Conservation (phyloP, 2,113 vertebrate genomes). For the Vulpes ferrilata region DNA sequence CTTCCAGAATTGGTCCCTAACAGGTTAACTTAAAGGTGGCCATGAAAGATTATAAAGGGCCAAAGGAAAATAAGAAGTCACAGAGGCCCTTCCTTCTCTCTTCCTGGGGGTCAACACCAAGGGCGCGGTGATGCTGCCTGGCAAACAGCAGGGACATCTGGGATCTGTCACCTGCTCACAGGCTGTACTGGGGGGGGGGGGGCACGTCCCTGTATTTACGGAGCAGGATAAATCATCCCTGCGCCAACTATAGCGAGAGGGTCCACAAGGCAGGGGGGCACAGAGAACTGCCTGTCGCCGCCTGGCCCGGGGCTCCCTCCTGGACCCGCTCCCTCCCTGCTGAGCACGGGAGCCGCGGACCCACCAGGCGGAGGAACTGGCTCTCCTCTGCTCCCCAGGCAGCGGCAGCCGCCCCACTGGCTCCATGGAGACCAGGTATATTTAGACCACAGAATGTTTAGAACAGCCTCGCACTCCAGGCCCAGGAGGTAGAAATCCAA, state of each 20-base stretch:
- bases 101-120: not conserved
- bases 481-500: not conserved
- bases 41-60: not conserved
- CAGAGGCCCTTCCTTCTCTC: not conserved
- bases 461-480: not conserved
- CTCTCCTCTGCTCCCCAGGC: not conserved
- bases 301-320: not conserved
- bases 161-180: not conserved
- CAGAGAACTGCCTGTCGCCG: not conserved
- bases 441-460: not conserved
- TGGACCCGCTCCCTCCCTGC: not conserved
- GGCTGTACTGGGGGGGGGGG: fast-evolving
- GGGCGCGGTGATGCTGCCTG: not conserved
- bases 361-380: fast-evolving
- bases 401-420: not conserved
- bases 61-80: not conserved
- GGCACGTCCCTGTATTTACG: not conserved
- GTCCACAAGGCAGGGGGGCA: not conserved
- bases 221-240: not conserved
- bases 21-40: not conserved
- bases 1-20: not conserved
- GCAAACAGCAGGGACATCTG: not conserved
- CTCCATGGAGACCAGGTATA: not conserved
- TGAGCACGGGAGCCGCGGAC: not conserved
- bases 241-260: not conserved